Evolutionary conservation across 1,140 invertebrate genomes (phyloP).

Genomic region (Leguminivora glycinivorella): DNA sequence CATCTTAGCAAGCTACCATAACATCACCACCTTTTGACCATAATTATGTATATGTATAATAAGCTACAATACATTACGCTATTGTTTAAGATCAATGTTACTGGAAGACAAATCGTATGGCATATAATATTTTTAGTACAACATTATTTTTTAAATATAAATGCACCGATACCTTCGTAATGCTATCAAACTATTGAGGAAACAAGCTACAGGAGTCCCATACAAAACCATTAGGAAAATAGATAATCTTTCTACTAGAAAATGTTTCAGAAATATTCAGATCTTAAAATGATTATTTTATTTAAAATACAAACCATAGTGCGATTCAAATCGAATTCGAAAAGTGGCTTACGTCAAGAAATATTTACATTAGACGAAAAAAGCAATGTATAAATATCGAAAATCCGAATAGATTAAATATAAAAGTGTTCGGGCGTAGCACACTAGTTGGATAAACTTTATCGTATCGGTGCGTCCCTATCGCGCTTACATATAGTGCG

Average conservation of each 20-base stretch:
- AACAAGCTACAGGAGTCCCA: constrained; percentile 66
- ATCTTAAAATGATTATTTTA: constrained; percentile 40
- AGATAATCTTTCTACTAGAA: constrained; percentile 66
- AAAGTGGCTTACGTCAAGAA: constrained; percentile 46
- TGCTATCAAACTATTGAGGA: constrained; percentile 67
- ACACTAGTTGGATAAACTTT: too few species aligned
- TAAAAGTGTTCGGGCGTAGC: too few species aligned
- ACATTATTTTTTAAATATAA: constrained; percentile 65
- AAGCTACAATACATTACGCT: constrained; percentile 75
- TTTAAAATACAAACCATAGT: constrained; percentile 46
- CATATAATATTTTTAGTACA: constrained; percentile 75
- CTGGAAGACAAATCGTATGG: constrained; percentile 78
- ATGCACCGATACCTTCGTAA: constrained; percentile 69
- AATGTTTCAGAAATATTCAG: constrained; percentile 63
- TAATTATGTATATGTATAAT: constrained; percentile 56
- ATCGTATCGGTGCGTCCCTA: too few species aligned
- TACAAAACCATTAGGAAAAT: constrained; percentile 76
- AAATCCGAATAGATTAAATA: constrained; percentile 52
- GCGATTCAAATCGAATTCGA: constrained; percentile 40
- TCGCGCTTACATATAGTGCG: too few species aligned
- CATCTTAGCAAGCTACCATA: constrained; percentile 41
- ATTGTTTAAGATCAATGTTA: constrained; percentile 77
- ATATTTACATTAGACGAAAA: constrained; percentile 56
- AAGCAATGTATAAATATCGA: constrained; percentile 58
- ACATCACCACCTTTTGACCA: constrained; percentile 42